Evolutionary conservation across 2,888 invertebrate genomes (phyloP), one percentile per base, ranked within the genome.

Genomic region (Theodoxus fluviatilis): DNA sequence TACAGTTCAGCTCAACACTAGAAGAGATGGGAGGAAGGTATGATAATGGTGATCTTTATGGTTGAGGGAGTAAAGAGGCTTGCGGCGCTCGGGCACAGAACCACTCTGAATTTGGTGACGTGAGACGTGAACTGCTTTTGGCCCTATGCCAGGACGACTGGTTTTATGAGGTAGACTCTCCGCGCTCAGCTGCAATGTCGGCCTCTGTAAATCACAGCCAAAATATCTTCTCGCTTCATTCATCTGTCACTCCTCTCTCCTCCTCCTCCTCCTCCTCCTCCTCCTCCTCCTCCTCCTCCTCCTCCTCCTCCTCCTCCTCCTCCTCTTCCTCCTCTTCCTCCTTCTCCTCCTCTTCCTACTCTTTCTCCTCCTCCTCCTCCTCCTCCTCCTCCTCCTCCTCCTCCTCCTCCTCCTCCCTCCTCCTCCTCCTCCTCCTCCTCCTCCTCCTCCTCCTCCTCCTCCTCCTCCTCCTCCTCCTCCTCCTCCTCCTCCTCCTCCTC

Each of bases 311-410:
- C 31, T 12, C 35, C 33, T 3, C n/a, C n/a, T 28, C 33, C n/a
- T 1, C 3, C 12, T 33, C 28, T 43, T 12, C 22, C 7, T 28
- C 9, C 31, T 40, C 43, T 28, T 2, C 31, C 57, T 59, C 33
- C 40, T 33, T 38, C 1, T 40, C 59, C 9, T n/a, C n/a, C 43
- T 25, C 3, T 18, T n/a, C 43, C 25, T 59, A 28, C 31, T 7
- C 31, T 33, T 59, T 7, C 31, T 31, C 25, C 18, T 25, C 43
- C n/a, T 9, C 40, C 61, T 40, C 3, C 31, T 43, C 40, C 12
- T 37, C 57, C 28, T 6, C n/a, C 38, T 68, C 25, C 59, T 35
- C 25, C n/a, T 40, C 68, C 31, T 12, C 35, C 43, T 59, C 38
- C 59, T 33, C 18, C 9, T 38, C 55, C 18, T 12, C 38, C 57